Evolutionary conservation across 2,113 vertebrate genomes (phyloP).

Genomic region (Ptilorrhoa leucosticta): DNA sequence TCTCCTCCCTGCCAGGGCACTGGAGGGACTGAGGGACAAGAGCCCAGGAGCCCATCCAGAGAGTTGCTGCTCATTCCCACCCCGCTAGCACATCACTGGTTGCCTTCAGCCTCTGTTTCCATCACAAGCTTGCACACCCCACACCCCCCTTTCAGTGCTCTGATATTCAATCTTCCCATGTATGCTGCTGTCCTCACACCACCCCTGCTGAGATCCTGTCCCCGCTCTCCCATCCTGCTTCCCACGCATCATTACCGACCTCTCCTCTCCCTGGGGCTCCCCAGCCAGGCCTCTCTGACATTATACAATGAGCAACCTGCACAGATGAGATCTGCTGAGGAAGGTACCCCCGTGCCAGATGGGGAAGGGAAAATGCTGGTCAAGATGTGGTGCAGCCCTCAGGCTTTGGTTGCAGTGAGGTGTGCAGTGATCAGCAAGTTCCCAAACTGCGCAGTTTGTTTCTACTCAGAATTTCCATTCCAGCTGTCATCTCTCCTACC

Average conservation of each 20-base stretch:
- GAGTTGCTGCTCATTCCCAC: background rate
- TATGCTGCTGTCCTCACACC: rapidly evolving
- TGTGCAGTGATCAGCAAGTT: background rate
- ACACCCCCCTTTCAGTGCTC: background rate
- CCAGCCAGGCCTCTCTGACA: background rate
- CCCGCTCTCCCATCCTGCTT: rapidly evolving
- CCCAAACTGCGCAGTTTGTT: background rate
- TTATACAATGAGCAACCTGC: background rate
- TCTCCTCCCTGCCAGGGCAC: background rate
- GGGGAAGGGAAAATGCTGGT: background rate
- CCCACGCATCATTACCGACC: background rate
- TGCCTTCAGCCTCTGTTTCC: background rate
- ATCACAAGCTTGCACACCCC: background rate
- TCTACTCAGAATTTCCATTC: background rate
- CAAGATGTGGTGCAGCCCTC: background rate
- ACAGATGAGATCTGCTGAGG: background rate
- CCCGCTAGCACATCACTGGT: background rate
- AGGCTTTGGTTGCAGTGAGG: background rate
- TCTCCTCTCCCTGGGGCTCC: background rate
- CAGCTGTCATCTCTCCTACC: background rate
- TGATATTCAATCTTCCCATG: background rate
- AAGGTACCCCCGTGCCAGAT: rapidly evolving
- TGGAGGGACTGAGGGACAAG: background rate
- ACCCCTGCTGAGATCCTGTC: background rate
- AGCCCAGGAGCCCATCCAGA: background rate